These are phyloP conservation scores for Terebella lapidaria DNA, from an alignment of 2,888 invertebrate genomes.

Conservation along the genomic window DNA sequence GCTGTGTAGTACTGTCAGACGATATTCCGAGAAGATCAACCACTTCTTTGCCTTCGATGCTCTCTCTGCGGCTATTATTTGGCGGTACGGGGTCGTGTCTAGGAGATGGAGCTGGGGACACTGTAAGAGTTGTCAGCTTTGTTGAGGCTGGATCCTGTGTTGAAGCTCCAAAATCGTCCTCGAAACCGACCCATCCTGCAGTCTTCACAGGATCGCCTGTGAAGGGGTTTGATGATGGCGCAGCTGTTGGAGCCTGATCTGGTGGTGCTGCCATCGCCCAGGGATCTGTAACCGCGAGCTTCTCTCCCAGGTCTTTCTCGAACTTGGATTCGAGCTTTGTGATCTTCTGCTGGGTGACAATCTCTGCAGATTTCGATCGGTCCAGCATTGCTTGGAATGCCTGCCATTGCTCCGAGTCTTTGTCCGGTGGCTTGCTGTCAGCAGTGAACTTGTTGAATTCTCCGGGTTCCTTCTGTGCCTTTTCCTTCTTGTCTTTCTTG, in stretches of 20 bases:
- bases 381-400: conserved; percentile 14
- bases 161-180: conserved; percentile 1
- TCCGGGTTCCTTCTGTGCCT: conserved; percentile 7
- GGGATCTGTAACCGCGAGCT: conserved; percentile 4
- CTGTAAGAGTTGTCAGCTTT: conserved; percentile 17
- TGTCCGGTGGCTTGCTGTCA: not conserved
- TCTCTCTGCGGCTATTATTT: conserved; percentile 31
- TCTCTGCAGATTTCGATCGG: conserved; percentile 2
- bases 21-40: conserved; percentile 10
- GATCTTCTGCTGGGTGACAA: conserved; percentile 2
- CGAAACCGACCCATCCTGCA: conserved; percentile 13
- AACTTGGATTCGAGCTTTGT: conserved; percentile 3
- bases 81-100: conserved; percentile 30
- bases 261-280: not conserved
- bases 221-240: not conserved
- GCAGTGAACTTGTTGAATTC: conserved; percentile 1
- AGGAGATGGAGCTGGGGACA: conserved; percentile 29
- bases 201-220: not conserved
- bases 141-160: conserved; percentile 1
- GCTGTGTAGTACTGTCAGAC: not conserved
- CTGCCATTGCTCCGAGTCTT: conserved; percentile 7
- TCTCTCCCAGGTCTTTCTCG: conserved; percentile 4
- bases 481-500: conserved; percentile 13
- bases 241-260: not conserved
- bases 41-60: conserved; percentile 24